These are phyloP conservation scores for Perizoma affinitatum DNA, from an alignment of 2,888 invertebrate genomes.

Conservation along the genomic window DNA sequence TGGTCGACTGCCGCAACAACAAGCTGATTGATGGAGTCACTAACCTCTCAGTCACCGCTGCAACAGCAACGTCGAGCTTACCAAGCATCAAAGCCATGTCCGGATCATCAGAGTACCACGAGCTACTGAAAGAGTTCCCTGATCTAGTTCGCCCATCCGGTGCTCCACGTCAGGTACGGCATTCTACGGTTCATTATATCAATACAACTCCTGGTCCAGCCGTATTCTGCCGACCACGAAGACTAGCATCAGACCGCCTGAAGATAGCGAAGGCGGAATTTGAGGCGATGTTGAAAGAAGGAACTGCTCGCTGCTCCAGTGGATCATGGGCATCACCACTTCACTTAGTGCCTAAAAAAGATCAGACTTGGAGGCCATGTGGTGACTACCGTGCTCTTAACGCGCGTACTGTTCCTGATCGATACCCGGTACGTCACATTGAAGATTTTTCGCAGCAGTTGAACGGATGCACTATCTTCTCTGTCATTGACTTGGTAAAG, in stretches of 20 bases:
- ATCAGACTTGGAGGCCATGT: too few species aligned
- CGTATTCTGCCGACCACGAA: slow-evolving; percentile 25
- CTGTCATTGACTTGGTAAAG: not conserved
- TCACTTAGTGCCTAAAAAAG: too few species aligned
- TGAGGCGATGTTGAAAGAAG: too few species aligned
- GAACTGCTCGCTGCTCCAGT: too few species aligned
- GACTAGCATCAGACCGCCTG: slow-evolving; percentile 23
- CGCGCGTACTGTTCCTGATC: slow-evolving; percentile 20
- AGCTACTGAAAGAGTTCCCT: too few species aligned
- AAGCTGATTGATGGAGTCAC: slow-evolving; percentile 39
- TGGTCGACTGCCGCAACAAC: slow-evolving; percentile 45
- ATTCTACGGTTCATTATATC: slow-evolving; percentile 1
- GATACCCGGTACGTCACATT: slow-evolving; percentile 24
- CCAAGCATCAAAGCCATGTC: slow-evolving; percentile 1
- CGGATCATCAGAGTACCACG: too few species aligned
- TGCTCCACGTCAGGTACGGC: not conserved
- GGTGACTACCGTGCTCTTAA: not conserved
- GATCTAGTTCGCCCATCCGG: not conserved
- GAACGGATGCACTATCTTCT: slow-evolving; percentile 18
- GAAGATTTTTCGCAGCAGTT: slow-evolving; percentile 24
- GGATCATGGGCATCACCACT: too few species aligned
- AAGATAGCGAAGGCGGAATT: slow-evolving; percentile 1
- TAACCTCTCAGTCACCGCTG: slow-evolving; percentile 16
- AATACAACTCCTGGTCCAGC: slow-evolving; percentile 25
- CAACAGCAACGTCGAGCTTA: not conserved